These are phyloP conservation scores for Hyperopisus bebe DNA, from an alignment of 2,113 vertebrate species.

Conservation along the genomic window DNA sequence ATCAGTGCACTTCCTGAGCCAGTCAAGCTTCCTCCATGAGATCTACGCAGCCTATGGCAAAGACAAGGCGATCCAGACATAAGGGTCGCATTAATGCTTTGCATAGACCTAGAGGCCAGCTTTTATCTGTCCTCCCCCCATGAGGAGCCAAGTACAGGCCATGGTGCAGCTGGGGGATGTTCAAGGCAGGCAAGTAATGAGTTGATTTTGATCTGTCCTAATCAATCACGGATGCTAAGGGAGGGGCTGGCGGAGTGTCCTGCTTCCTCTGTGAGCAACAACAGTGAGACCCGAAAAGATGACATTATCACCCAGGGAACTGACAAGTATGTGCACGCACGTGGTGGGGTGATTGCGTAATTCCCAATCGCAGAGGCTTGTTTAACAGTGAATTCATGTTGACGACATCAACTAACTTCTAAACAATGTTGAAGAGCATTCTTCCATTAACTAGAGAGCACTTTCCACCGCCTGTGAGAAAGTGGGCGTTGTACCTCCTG, in stretches of 20 bases:
- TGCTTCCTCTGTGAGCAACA: background rate
- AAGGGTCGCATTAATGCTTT: conserved; percentile 28
- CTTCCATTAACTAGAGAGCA: background rate
- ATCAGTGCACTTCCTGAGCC: background rate
- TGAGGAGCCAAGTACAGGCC: conserved; percentile 17
- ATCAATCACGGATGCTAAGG: conserved; percentile 13
- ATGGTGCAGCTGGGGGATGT: conserved; percentile 17
- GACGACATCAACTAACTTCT: background rate
- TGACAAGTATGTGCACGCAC: background rate
- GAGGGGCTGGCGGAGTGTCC: background rate
- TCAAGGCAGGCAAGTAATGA: conserved; percentile 11
- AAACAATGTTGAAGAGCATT: background rate
- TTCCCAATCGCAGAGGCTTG: background rate
- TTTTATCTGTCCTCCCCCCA: conserved; percentile 24
- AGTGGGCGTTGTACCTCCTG: background rate
- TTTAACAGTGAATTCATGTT: background rate
- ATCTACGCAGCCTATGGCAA: background rate
- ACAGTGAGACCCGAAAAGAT: background rate
- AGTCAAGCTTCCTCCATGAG: background rate
- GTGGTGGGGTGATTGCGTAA: background rate
- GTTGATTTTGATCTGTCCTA: conserved; percentile 21
- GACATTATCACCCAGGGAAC: background rate
- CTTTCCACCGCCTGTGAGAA: background rate
- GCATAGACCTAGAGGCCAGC: conserved; percentile 21
- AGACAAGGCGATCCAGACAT: conserved; percentile 24